A percentile compares a stretch with the other conserved stretches of the same genome.
Evolutionary conservation across 2,113 vertebrate species (phyloP).

Genomic region (Dascyllus trimaculatus): DNA sequence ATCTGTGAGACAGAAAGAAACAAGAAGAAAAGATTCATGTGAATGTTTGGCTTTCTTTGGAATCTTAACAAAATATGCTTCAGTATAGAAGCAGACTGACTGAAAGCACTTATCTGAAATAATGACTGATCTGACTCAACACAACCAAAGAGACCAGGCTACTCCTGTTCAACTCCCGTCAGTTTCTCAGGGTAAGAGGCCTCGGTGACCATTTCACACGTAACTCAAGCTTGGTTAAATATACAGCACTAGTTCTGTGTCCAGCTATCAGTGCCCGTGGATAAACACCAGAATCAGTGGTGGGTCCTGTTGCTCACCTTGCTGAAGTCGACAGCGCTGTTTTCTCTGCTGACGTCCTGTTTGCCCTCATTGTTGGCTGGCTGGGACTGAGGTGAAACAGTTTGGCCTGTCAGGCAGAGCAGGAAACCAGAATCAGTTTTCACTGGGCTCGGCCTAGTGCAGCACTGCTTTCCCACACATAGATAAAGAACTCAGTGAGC

Average conservation of each 20-base stretch:
- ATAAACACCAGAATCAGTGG: conserved; percentile 68
- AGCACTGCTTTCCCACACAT: conserved; percentile 46
- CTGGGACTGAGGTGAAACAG: conserved; percentile 93
- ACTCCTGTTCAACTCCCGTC: conserved; percentile 4
- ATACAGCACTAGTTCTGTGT: conserved; percentile 46
- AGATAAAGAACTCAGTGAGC: conserved; percentile 45
- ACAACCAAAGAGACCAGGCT: conserved; percentile 38
- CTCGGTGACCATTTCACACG: conserved; percentile 49
- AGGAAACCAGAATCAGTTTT: conserved; percentile 47
- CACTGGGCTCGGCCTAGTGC: conserved; percentile 19
- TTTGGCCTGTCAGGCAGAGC: conserved; percentile 89
- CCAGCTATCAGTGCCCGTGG: conserved; percentile 42
- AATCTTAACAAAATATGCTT: no score
- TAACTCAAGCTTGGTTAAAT: conserved; percentile 68
- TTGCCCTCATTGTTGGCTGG: conserved; percentile 91
- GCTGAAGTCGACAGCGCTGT: conserved; percentile 97
- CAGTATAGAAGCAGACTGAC: neutral
- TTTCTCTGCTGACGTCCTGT: conserved; percentile 96
- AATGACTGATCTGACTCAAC: no score
- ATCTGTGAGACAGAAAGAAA: conserved; percentile 82
- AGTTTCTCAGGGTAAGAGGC: conserved; percentile 50
- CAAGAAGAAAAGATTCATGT: neutral
- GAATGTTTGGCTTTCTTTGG: neutral
- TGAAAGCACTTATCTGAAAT: neutral
- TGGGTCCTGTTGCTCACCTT: conserved; percentile 87